Evolutionary conservation across 2,888 invertebrate species (phyloP), one percentile per base, ranked within the genome.

Genomic region (Catocala fraxini): DNA sequence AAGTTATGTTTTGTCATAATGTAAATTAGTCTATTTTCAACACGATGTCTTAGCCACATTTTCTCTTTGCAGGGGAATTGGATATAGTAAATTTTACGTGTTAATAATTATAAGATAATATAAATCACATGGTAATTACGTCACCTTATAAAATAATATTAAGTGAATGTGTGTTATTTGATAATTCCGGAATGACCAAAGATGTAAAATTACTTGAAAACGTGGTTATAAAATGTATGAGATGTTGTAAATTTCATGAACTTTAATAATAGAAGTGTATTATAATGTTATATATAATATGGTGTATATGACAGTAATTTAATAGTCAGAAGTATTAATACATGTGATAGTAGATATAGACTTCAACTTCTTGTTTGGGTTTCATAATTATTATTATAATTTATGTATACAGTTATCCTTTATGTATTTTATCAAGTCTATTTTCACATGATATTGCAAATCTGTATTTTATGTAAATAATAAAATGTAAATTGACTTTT

Each of bases 311-410:
- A 84, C 79, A 83, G 82, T 81, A 80, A 25, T 25, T 25, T 76
- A 77, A 81, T 86, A 87, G 89, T 85, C 89, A 87, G 81, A 90
- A 89, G 90, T 92, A 92, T 92, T 88, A 89, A 90, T 92, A 85
- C 89, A 92, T 93, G 93, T 93, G 93, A 93, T 93, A 93, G 91
- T 93, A 93, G 93, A 79, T 82, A 80, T 85, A 84, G 77, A 81
- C 67, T 72, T 78, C 60, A 73, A 68, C 67, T 76, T 75, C 9
- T 77, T 71, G 46, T 60, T 74, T 76, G 58, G 56, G 47, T 66
- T 63, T 65, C 64, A 68, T 64, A 35, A 61, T 48, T 52, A 54
- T 55, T 57, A 56, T 35, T 68, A 56, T 63, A 62, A 11, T 67
- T 56, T 42, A 51, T 63, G 39, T 63, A 66, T 47, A 63, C 58